These are phyloP conservation scores for Bagarius yarrelli DNA, from an alignment of 2,113 vertebrate species.

Conservation along the genomic window DNA sequence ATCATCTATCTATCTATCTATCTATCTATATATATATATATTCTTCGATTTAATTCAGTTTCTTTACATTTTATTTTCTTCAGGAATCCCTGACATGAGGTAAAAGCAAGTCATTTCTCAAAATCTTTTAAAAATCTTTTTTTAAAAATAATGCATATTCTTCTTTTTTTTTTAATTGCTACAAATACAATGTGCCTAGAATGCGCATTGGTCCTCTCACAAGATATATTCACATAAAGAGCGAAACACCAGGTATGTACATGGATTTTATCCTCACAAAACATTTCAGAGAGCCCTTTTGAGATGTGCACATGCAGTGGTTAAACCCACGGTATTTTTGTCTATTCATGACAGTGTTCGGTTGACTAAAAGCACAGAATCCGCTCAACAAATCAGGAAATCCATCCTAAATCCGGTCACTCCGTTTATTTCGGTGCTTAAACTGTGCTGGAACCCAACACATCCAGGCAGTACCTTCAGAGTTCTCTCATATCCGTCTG, in stretches of 20 bases:
- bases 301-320: constrained; percentile 75
- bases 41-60: neutral
- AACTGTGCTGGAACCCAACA: constrained; percentile 52
- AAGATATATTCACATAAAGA: constrained; percentile 70
- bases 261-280: constrained; percentile 63
- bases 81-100: constrained; percentile 82
- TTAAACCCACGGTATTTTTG: constrained; percentile 62
- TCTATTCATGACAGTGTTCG: constrained; percentile 69
- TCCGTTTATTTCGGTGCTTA: constrained; percentile 45
- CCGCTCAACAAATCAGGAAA: constrained; percentile 32
- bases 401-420: constrained; percentile 55
- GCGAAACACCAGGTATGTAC: constrained; percentile 57
- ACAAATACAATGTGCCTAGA: constrained; percentile 79
- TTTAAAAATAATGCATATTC: constrained; percentile 82
- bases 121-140: constrained; percentile 68
- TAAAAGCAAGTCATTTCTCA: constrained; percentile 78
- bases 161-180: constrained; percentile 73
- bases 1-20: constrained; percentile 43
- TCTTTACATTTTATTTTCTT: constrained; percentile 62
- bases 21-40: neutral
- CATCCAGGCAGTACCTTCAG: constrained; percentile 57
- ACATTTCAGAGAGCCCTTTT: constrained; percentile 79
- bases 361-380: constrained; percentile 66
- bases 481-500: constrained; percentile 23
- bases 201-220: constrained; percentile 73